phyloP scores from a whole-genome alignment of 1,140 invertebrate species.

The Panagrolaimus sp. region DNA sequence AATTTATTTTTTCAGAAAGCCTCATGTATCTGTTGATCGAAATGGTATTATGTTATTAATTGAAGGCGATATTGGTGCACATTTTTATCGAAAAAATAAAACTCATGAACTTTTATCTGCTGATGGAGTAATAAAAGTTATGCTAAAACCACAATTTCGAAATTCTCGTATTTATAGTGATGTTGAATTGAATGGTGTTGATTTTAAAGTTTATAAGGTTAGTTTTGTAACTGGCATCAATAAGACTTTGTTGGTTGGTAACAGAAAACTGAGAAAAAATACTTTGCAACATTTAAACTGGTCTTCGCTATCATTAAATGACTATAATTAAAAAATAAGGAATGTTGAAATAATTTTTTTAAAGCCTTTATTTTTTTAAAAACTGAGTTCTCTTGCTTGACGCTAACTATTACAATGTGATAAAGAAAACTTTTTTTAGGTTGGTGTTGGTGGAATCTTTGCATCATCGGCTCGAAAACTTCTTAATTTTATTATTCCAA shows the following conservation, averaged over 20 bases:
- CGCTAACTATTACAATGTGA: too few species aligned
- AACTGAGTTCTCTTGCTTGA: too few species aligned
- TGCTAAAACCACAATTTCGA: constrained; percentile 42
- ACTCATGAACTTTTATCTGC: constrained; percentile 38
- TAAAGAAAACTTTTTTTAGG: too few species aligned
- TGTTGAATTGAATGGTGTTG: constrained; percentile 42
- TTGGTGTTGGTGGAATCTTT: constrained; percentile 33
- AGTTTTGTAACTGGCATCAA: neutral
- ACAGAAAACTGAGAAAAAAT: too few species aligned
- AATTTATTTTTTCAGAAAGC: constrained; percentile 20
- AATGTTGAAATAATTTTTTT: too few species aligned
- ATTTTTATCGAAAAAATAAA: constrained; percentile 37
- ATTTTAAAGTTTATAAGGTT: constrained; percentile 45
- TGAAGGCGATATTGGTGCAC: constrained; percentile 37
- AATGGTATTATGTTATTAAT: constrained; percentile 36
- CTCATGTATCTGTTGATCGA: constrained; percentile 27
- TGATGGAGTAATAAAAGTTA: constrained; percentile 39
- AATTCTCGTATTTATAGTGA: constrained; percentile 40
- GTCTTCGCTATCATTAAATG: too few species aligned
- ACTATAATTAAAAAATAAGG: too few species aligned
- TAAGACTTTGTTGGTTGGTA: too few species aligned
- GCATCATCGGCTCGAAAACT: constrained; percentile 38
- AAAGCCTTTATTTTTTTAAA: too few species aligned
- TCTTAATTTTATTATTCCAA: constrained; percentile 28
- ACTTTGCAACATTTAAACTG: too few species aligned